Base-by-base conservation (phyloP, 2,888 invertebrate genomes). In the Tinea semifulvella region DNA sequence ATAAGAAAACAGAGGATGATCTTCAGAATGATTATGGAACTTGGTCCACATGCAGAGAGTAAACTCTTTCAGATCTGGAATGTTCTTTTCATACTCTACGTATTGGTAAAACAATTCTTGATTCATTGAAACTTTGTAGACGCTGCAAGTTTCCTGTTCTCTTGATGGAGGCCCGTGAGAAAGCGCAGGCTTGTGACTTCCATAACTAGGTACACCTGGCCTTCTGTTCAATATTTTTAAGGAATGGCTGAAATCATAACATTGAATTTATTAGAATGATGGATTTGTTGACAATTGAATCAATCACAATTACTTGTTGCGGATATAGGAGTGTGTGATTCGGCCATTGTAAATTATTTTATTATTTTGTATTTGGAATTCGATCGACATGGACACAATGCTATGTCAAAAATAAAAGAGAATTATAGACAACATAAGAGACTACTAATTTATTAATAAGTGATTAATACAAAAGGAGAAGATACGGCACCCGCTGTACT, bases 41-140 rank as follows among this genome's bases (percentile, higher is more conserved):
- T 92, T 90, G 55, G 85, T 86, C 93, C 93, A 93, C 71, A 87
- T 85, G 61, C 93, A 93, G 7, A 93, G 76, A 0, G 92, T 92
- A 63, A 92, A 92, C 64, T 93, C 92, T 54, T 91, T 90, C 53
- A 93, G 60, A 58, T 91, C 88, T 0, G 91, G 91, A 25, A 93
- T 56, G 19, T 84, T 72, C 26, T 84, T 84, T 48, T 89, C 88
- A 63, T 91, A 93, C 55, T 89, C 87, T 46, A 92, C 82, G 56
- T 90, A 90, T 72, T 90, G 88, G 52, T 84, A 86, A 60, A 74
- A 88, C 10, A 88, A 72, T 50, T 89, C 88, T 57, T 89, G 88
- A 55, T 84, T 86, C 77, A 79, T 74, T 52, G 90, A 88, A 18
- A 87, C 86, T 59, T 90, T 90, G 67, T 88, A 87, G 4, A 89